phyloP scores from a whole-genome alignment of 2,797 vertebrate species.

The Anomalospiza imberbis region DNA sequence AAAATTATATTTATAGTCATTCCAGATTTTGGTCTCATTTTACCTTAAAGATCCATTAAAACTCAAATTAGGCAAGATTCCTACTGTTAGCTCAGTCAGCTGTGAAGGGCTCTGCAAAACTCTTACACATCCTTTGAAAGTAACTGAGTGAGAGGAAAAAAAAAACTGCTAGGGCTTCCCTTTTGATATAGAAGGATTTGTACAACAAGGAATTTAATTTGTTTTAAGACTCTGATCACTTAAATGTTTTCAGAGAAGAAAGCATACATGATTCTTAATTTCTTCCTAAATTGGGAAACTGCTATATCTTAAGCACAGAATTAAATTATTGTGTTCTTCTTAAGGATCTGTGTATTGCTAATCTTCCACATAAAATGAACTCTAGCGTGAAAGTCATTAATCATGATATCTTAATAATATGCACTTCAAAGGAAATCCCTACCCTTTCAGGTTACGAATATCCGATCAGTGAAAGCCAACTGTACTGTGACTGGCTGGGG shows the following conservation, averaged over 20 bases:
- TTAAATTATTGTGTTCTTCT: conserved; percentile 55
- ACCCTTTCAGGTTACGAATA: neutral
- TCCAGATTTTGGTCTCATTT: conserved; percentile 37
- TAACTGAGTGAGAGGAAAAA: conserved; percentile 46
- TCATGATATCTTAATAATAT: conserved; percentile 45
- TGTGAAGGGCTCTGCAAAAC: conserved; percentile 54
- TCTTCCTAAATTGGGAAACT: conserved; percentile 35
- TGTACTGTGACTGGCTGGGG: conserved; percentile 61
- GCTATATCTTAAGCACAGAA: conserved; percentile 19
- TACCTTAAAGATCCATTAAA: conserved; percentile 60
- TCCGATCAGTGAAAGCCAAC: neutral
- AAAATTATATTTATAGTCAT: conserved; percentile 13
- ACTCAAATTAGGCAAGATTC: conserved; percentile 69
- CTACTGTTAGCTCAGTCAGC: conserved; percentile 58
- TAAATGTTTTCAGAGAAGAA: conserved; percentile 65
- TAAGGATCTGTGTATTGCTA: conserved; percentile 53
- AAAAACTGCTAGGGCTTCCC: neutral
- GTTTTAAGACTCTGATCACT: conserved; percentile 65
- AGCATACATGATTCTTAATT: conserved; percentile 54
- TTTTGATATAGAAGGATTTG: conserved; percentile 58
- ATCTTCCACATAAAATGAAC: conserved; percentile 60
- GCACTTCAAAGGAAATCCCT: conserved; percentile 51
- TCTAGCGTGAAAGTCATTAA: conserved; percentile 57
- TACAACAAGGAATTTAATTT: conserved; percentile 55
- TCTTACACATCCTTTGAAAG: conserved; percentile 61